Evolutionary conservation across 2,797 vertebrate genomes (phyloP), one percentile per base, ranked within the genome.

Genomic region (Trematomus bernacchii): DNA sequence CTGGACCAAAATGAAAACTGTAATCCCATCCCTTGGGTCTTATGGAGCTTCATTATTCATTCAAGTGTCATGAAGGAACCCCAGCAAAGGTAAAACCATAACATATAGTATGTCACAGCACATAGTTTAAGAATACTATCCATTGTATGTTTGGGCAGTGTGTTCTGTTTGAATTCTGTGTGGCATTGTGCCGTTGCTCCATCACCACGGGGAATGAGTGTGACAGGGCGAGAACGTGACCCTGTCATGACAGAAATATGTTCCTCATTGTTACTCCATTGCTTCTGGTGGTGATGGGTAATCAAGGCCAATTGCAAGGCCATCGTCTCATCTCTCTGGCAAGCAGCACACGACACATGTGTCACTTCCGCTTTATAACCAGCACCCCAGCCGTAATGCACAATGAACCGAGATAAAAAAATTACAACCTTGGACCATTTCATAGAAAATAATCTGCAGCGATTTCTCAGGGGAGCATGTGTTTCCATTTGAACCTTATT

Each of bases 41-140:
- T 47, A 60, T 50, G 55, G 71, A 66, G 84, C 52, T 83, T 91
- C 86, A 88, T 90, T 90, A 90, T 87, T 91, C 87, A 90, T 71
- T 54, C 74, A 19, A 43, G 66, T 88, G 76, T 85, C 88, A 80
- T 68, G 54, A 27, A 42, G 83, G 66, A 86, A 79, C 71, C 68
- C 60, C 65, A 75, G 76, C 57, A 69, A 63, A 85, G 79, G 68
- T 52, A 67, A 54, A 58, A 54, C 58, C 0, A 6, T 77, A 72
- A 87, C 80, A 91, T 85, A 89, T 87, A 79, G 58, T 62, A 74
- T 61, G 78, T 83, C 66, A 54, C 54, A 54, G 63, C 57, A 71
- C 59, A 83, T 66, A 77, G 65, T 80, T 85, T 87, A 72, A 76
- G 37, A 73, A 50, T 13, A 60, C 40, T 42, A 62, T 52, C 7